phyloP scores from a whole-genome alignment of 2,888 invertebrate species.

The Phaonia tiefii region DNA sequence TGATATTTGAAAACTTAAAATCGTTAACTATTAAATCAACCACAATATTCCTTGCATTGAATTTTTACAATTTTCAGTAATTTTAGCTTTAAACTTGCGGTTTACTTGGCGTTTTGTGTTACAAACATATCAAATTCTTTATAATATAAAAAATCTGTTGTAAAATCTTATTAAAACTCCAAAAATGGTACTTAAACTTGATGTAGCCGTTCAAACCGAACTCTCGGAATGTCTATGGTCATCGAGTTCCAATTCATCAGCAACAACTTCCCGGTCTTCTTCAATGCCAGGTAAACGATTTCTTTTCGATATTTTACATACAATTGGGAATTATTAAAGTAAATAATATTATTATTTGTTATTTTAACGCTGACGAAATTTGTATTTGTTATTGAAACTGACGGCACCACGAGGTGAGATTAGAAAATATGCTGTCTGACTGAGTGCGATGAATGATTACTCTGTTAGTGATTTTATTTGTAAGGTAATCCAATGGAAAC shows the following conservation, averaged over 20 bases:
- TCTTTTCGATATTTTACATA: constrained; percentile 1
- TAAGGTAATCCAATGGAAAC: too few species aligned
- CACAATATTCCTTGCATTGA: constrained; percentile 38
- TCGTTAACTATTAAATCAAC: not conserved
- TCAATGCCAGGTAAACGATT: constrained; percentile 75
- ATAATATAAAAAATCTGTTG: constrained; percentile 7
- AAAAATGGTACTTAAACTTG: constrained; percentile 71
- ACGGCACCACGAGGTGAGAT: too few species aligned
- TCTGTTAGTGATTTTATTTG: too few species aligned
- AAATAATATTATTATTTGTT: constrained; percentile 17
- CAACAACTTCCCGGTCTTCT: constrained; percentile 74
- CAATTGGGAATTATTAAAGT: too few species aligned
- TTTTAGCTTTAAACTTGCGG: constrained; percentile 58
- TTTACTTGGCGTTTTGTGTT: constrained; percentile 21
- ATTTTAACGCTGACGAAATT: too few species aligned
- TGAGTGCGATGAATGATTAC: too few species aligned
- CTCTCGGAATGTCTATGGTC: constrained; percentile 76
- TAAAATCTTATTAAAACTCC: constrained; percentile 13
- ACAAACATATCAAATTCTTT: constrained; percentile 24
- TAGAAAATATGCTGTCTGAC: too few species aligned
- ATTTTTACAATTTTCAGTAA: constrained; percentile 38
- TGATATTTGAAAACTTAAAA: too few species aligned
- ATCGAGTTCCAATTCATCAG: constrained; percentile 71
- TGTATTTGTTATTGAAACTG: not conserved
- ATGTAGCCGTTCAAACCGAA: constrained; percentile 80